Evolutionary conservation across 2,888 invertebrate species (phyloP).

Genomic region (Tachina lurida): DNA sequence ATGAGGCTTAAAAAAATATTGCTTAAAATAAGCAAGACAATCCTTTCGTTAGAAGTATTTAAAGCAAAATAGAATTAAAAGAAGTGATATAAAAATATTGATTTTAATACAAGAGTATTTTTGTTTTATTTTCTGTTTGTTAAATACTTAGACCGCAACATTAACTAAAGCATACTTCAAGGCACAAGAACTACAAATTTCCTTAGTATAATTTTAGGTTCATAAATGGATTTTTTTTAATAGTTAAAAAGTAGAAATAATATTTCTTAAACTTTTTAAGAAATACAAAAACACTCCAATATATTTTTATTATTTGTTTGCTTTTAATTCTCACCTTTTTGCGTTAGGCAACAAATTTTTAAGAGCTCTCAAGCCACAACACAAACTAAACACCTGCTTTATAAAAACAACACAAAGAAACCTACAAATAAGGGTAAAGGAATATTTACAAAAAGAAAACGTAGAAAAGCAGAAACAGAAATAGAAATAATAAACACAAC

Average conservation of each 20-base stretch:
- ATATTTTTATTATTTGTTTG: neutral
- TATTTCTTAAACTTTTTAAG: neutral
- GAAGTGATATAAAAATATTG: neutral
- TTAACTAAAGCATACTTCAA: neutral
- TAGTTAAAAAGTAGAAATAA: neutral
- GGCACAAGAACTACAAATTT: neutral
- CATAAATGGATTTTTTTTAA: neutral
- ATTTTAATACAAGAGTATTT: neutral
- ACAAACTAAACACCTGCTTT: slow-evolving; percentile 32
- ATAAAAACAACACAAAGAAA: neutral
- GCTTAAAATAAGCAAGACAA: slow-evolving; percentile 13
- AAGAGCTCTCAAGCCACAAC: slow-evolving; percentile 26
- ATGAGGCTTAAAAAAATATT: neutral
- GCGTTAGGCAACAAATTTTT: neutral
- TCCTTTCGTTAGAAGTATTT: neutral
- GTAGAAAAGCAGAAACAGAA: neutral
- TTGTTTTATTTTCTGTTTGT: neutral
- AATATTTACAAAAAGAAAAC: slow-evolving; percentile 6
- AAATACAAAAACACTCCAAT: neutral
- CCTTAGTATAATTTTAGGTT: neutral
- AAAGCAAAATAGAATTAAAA: neutral
- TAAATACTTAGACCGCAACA: neutral
- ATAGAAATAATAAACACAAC: slow-evolving; percentile 31
- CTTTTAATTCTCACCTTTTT: neutral
- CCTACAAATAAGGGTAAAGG: neutral